Conservation (phyloP, 2,797 vertebrate genomes). For the Neoniphon sammara region DNA sequence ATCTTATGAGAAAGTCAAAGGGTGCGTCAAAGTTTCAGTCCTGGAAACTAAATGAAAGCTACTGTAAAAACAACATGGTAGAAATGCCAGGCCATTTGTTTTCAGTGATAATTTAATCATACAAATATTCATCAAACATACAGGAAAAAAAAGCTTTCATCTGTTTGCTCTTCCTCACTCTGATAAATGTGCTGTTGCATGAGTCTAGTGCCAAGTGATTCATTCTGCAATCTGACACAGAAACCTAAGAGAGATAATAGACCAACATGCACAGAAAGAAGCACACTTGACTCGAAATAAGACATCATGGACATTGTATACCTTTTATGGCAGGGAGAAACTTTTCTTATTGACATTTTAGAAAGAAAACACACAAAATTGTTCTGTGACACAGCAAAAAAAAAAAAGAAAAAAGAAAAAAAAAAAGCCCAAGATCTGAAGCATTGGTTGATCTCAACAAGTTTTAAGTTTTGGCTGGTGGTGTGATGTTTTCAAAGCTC, state of each 20-base stretch:
- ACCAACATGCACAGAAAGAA: conserved; percentile 71
- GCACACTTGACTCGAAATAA: conserved; percentile 72
- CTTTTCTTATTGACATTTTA: conserved; percentile 16
- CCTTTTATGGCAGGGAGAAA: conserved; percentile 42
- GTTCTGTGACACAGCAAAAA: conserved; percentile 13
- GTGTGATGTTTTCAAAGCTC: conserved; percentile 37
- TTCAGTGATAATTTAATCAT: conserved; percentile 97
- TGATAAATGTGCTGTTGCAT: conserved; percentile 82
- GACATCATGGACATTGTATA: conserved; percentile 63
- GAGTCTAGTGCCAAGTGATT: conserved; percentile 82
- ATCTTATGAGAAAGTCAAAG: background rate
- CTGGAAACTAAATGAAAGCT: background rate
- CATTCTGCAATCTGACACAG: conserved; percentile 78
- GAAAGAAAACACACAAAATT: conserved; percentile 32
- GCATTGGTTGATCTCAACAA: background rate
- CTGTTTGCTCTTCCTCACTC: conserved; percentile 79
- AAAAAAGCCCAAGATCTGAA: conserved; percentile 6
- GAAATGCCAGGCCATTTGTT: conserved; percentile 43
- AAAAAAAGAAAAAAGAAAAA: too few relatives aligned
- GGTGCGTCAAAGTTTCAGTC: background rate
- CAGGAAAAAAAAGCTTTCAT: conserved; percentile 86
- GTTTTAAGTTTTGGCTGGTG: conserved; percentile 33
- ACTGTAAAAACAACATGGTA: conserved; percentile 62
- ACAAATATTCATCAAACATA: conserved; percentile 95
- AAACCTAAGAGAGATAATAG: conserved; percentile 54